Evolutionary conservation across 2,888 invertebrate genomes (phyloP).

Genomic region (Eubasilissa splendida): DNA sequence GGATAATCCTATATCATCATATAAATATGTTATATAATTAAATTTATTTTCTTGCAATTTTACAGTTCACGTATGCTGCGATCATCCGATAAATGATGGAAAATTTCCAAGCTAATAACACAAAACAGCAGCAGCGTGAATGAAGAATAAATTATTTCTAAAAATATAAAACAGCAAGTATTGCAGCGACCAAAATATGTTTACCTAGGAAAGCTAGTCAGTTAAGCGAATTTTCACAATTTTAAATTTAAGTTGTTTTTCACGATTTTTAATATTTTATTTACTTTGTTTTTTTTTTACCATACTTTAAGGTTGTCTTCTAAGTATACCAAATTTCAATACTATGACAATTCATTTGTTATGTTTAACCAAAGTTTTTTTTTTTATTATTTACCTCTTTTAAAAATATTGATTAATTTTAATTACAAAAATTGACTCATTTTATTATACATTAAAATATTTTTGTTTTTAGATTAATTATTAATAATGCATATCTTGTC

Average conservation of each 20-base stretch:
- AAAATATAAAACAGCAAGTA: conserved; percentile 36
- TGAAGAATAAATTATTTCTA: conserved; percentile 32
- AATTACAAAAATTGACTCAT: neutral
- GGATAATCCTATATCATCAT: too few species aligned
- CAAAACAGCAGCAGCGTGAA: conserved; percentile 3
- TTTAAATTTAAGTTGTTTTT: conserved; percentile 37
- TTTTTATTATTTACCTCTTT: neutral
- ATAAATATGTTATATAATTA: too few species aligned
- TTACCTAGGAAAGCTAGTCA: conserved; percentile 59
- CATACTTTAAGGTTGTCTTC: conserved; percentile 7
- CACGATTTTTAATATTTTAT: conserved; percentile 7
- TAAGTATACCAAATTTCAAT: neutral
- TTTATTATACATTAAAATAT: neutral
- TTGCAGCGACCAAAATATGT: conserved; percentile 57
- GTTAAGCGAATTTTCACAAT: conserved; percentile 57
- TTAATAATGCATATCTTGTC: conserved; percentile 9
- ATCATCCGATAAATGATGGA: neutral
- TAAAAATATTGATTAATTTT: neutral
- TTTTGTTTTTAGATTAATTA: neutral
- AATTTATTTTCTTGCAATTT: neutral
- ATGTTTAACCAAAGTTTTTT: neutral
- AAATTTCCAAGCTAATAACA: neutral
- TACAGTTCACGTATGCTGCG: conserved; percentile 19
- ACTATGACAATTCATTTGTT: neutral
- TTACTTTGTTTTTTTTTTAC: conserved; percentile 3